Percentiles rank a stretch among this genome's conserved stretches.
These are phyloP conservation scores for Lasius fuliginosus DNA, from an alignment of 2,888 invertebrate genomes.

Conservation along the genomic window DNA sequence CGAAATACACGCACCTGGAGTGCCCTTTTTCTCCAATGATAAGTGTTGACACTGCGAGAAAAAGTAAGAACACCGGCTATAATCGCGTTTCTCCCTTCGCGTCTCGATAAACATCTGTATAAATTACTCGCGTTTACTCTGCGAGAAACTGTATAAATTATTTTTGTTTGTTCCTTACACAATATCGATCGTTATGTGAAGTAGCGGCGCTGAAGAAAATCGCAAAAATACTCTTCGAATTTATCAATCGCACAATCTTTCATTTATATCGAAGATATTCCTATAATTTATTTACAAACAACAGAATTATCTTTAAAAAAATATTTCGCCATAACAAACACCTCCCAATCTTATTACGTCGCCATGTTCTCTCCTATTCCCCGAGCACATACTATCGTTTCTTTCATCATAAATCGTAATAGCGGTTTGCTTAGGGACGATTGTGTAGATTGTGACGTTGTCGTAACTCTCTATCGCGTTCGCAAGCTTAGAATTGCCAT, in stretches of 20 bases:
- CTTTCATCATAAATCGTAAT: slow-evolving; percentile 45
- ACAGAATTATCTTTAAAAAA: neutral
- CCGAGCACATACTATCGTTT: slow-evolving; percentile 23
- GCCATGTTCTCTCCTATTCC: neutral
- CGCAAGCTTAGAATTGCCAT: slow-evolving; percentile 46
- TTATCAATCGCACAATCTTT: neutral
- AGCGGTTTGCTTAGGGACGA: slow-evolving; percentile 37
- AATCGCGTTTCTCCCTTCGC: slow-evolving; percentile 23
- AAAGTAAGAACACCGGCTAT: slow-evolving; percentile 18
- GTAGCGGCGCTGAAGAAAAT: neutral
- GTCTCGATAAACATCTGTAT: slow-evolving; percentile 46
- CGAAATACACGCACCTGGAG: slow-evolving; percentile 60
- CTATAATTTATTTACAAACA: slow-evolving; percentile 24
- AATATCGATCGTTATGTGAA: neutral
- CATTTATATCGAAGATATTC: neutral
- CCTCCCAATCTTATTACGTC: neutral
- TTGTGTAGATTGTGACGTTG: slow-evolving; percentile 41
- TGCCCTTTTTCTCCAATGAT: slow-evolving; percentile 23
- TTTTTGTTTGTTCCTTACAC: slow-evolving; percentile 16
- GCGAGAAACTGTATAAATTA: slow-evolving; percentile 33
- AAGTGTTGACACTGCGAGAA: slow-evolving; percentile 51
- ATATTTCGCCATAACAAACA: neutral
- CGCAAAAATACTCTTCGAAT: neutral
- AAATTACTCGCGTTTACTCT: slow-evolving; percentile 61
- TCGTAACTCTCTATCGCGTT: slow-evolving; percentile 46